A percentile compares a stretch with the other conserved stretches of the same genome.
phyloP scores from a whole-genome alignment of 2,797 vertebrate genomes.

The Eremophila alpestris region DNA sequence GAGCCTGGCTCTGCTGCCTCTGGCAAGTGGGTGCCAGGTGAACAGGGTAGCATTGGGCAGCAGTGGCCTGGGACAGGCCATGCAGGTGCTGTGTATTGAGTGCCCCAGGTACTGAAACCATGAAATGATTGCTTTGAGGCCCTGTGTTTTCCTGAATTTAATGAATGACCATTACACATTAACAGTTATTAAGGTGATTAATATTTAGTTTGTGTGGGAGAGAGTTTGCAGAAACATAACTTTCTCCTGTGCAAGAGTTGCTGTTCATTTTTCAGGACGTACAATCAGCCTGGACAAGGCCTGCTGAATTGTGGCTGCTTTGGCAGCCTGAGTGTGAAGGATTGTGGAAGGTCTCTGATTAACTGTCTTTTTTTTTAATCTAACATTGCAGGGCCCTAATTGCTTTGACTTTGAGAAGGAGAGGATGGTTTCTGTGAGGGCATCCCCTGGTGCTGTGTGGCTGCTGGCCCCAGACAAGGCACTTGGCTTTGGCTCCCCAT shows the following conservation, averaged over 20 bases:
- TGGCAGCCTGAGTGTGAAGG: conserved; percentile 16
- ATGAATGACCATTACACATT: neutral
- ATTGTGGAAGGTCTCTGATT: neutral
- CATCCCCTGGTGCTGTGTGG: rapidly evolving
- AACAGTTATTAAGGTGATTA: neutral
- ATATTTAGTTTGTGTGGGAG: neutral
- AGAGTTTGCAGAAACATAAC: neutral
- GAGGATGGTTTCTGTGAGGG: neutral
- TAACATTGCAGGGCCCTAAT: neutral
- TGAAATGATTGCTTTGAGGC: neutral
- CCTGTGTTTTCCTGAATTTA: neutral
- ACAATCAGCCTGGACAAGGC: neutral
- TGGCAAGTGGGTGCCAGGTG: neutral
- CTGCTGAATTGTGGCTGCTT: neutral
- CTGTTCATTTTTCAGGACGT: conserved; percentile 23
- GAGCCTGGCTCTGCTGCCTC: neutral
- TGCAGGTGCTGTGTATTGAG: neutral
- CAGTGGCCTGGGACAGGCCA: rapidly evolving
- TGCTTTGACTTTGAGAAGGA: conserved; percentile 22
- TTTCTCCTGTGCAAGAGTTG: neutral
- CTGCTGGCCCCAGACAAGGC: rapidly evolving
- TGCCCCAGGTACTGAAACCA: neutral
- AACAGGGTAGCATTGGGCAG: rapidly evolving
- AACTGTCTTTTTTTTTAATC: conserved; percentile 32
- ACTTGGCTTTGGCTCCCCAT: rapidly evolving